phyloP scores from a whole-genome alignment of 92 coral and sea anemone genomes.

The Porites rus region DNA sequence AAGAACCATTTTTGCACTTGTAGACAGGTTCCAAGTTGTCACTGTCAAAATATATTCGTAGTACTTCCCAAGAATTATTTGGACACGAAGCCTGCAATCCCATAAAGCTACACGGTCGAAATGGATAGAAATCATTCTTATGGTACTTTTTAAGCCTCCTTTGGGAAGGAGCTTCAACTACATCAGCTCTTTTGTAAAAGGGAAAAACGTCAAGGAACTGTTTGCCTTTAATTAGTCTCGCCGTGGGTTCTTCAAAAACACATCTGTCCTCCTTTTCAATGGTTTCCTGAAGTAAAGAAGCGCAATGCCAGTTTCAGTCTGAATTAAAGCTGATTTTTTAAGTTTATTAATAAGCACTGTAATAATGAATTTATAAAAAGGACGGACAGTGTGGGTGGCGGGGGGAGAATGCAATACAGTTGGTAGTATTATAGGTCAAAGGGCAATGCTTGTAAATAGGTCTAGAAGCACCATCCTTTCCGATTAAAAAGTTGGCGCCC shows the following conservation, averaged over 20 bases:
- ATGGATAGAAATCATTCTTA: constrained; percentile 75
- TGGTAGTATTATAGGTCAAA: no score
- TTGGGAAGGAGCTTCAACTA: constrained; percentile 55
- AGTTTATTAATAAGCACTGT: no score
- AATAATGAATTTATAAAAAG: no score
- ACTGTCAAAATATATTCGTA: constrained; percentile 55
- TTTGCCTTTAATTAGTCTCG: constrained; percentile 68
- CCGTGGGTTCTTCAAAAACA: constrained; percentile 90
- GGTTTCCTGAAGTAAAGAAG: neutral
- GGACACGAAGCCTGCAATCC: constrained; percentile 72
- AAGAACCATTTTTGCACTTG: constrained; percentile 60
- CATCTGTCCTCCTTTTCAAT: constrained; percentile 74
- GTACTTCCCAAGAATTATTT: constrained; percentile 61
- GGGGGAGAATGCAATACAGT: no score
- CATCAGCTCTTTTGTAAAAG: constrained; percentile 55
- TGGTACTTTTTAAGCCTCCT: constrained; percentile 49
- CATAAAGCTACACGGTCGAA: constrained; percentile 75
- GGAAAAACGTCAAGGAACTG: constrained; percentile 72
- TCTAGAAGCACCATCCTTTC: no score
- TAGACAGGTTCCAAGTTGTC: constrained; percentile 52
- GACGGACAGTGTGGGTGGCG: no score
- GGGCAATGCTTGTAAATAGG: no score
- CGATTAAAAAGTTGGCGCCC: no score
- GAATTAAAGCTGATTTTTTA: no score
- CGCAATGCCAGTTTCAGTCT: neutral